phyloP scores from a whole-genome alignment of 2,888 invertebrate species.

The Eremobia ochroleuca region DNA sequence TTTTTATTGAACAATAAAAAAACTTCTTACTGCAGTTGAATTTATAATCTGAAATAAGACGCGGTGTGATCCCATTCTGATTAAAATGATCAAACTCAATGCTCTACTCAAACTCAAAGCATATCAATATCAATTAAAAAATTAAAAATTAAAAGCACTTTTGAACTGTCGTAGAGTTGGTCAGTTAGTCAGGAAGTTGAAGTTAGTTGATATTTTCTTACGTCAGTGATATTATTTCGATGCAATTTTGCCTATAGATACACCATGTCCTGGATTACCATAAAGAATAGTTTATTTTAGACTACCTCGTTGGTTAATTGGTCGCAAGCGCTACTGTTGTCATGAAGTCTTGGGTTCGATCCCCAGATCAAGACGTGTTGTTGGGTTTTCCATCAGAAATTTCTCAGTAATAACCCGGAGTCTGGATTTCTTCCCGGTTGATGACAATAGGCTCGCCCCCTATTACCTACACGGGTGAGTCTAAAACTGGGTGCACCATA shows the following conservation, averaged over 20 bases:
- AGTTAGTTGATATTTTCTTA: background rate
- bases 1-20: conserved; percentile 19
- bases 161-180: background rate
- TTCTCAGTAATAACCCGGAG: background rate
- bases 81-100: background rate
- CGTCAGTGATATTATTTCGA: background rate
- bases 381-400: background rate
- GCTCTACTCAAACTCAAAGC: background rate
- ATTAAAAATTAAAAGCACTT: background rate
- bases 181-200: background rate
- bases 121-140: background rate
- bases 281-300: background rate
- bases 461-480: too few relatives aligned
- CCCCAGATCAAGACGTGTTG: background rate
- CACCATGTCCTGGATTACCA: background rate
- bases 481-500: background rate
- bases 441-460: too few relatives aligned
- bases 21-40: background rate
- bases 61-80: background rate
- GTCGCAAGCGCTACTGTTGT: background rate
- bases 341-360: background rate
- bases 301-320: background rate
- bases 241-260: background rate
- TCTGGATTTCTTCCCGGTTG: background rate
- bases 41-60: background rate